Evolutionary conservation across 2,113 vertebrate species (phyloP).

Genomic region (Rhagologus leucostigma): DNA sequence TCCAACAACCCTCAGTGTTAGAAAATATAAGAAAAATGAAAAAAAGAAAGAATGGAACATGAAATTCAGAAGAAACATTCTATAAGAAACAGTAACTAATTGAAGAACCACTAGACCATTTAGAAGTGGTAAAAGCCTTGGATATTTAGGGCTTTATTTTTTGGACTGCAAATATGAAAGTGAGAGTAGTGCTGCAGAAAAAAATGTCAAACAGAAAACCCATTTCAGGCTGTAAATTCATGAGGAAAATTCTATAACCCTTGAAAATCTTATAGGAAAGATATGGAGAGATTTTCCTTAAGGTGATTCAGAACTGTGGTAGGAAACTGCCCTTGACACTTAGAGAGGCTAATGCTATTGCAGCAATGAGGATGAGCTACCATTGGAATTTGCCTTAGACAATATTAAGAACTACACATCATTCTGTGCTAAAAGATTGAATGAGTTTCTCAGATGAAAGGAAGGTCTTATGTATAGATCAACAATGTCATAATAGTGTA

Average conservation of each 20-base stretch:
- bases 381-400: neutral
- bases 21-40: neutral
- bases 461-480: neutral
- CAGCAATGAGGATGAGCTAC: neutral
- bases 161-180: neutral
- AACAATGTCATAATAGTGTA: neutral
- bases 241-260: neutral
- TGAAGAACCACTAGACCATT: neutral
- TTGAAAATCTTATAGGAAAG: neutral
- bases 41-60: neutral
- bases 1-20: neutral
- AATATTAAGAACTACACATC: neutral
- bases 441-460: neutral
- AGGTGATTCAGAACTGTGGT: neutral
- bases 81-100: neutral
- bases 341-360: neutral
- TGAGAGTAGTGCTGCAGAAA: neutral
- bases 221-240: neutral
- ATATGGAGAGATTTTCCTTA: neutral
- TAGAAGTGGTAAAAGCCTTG: neutral
- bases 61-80: neutral
- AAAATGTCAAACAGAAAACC: rapidly evolving
- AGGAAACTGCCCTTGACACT: neutral
- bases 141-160: neutral
- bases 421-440: neutral